Evolutionary conservation across 2,888 invertebrate genomes (phyloP).

Genomic region (Leptopilina myrica): DNA sequence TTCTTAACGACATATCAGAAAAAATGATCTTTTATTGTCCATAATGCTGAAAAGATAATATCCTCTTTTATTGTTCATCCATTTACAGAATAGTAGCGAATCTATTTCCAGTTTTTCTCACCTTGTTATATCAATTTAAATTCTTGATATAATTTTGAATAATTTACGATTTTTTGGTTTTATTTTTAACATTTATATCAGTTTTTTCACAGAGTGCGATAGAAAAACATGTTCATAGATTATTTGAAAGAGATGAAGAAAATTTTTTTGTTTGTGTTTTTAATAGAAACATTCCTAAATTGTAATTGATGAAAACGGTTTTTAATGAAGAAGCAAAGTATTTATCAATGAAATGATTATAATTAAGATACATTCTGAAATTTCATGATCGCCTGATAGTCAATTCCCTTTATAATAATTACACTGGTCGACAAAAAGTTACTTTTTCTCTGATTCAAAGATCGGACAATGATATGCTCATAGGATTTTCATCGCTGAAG

Average conservation of each 20-base stretch:
- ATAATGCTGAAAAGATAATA: slow-evolving; percentile 11
- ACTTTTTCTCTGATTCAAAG: too few relatives aligned
- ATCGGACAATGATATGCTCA: too few relatives aligned
- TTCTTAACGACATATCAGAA: not conserved
- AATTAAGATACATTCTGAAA: slow-evolving; percentile 17
- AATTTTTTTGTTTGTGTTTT: too few relatives aligned
- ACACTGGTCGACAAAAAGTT: too few relatives aligned
- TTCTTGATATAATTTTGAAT: not conserved
- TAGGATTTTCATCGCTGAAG: too few relatives aligned
- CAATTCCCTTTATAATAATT: not conserved
- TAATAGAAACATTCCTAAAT: too few relatives aligned
- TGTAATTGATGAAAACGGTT: too few relatives aligned
- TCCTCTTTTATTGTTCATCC: not conserved
- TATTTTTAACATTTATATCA: too few relatives aligned
- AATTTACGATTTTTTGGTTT: too few relatives aligned
- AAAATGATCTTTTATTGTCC: not conserved
- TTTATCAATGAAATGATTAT: slow-evolving; percentile 12
- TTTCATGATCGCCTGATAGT: not conserved
- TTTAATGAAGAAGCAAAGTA: not conserved
- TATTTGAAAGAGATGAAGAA: too few relatives aligned
- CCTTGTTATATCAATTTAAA: not conserved
- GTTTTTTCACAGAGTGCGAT: too few relatives aligned
- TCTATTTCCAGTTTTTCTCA: not conserved
- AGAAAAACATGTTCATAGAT: too few relatives aligned
- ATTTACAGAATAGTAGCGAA: not conserved